Evolutionary conservation across 1,140 invertebrate species (phyloP).

Genomic region (Cydia pomonella): DNA sequence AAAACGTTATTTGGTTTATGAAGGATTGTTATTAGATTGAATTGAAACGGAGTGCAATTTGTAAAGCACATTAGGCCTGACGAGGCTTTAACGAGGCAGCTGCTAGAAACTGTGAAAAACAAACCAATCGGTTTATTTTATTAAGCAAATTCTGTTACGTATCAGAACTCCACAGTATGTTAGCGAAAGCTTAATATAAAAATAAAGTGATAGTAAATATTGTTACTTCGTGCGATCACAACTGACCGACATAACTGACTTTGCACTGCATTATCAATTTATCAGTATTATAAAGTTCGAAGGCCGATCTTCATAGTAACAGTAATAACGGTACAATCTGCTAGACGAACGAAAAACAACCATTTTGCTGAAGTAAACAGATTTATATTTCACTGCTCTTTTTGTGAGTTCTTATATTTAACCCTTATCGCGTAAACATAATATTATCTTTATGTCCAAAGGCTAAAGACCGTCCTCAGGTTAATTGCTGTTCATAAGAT

Average conservation of each 20-base stretch:
- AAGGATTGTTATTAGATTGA: too few relatives aligned
- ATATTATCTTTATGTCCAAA: not conserved
- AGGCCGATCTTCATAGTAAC: slow-evolving; percentile 1
- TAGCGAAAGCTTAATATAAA: not conserved
- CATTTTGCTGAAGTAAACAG: not conserved
- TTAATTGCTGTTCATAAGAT: not conserved
- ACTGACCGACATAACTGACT: not conserved
- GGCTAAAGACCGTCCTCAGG: not conserved
- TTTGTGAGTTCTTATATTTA: not conserved
- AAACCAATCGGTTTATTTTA: too few relatives aligned
- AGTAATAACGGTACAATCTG: not conserved
- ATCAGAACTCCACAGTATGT: not conserved
- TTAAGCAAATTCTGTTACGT: too few relatives aligned
- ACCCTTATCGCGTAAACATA: not conserved
- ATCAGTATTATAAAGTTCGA: not conserved
- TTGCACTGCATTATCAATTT: slow-evolving; percentile 3
- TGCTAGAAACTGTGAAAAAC: too few relatives aligned
- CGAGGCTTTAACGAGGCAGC: too few relatives aligned
- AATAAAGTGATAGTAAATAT: too few relatives aligned
- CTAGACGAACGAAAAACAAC: not conserved
- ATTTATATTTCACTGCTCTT: not conserved
- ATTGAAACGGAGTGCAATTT: too few relatives aligned
- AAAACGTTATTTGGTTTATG: too few relatives aligned
- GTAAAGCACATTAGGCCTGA: too few relatives aligned
- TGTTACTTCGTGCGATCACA: not conserved